Conservation (phyloP, 2,113 vertebrate genomes). For the Esox niger region DNA sequence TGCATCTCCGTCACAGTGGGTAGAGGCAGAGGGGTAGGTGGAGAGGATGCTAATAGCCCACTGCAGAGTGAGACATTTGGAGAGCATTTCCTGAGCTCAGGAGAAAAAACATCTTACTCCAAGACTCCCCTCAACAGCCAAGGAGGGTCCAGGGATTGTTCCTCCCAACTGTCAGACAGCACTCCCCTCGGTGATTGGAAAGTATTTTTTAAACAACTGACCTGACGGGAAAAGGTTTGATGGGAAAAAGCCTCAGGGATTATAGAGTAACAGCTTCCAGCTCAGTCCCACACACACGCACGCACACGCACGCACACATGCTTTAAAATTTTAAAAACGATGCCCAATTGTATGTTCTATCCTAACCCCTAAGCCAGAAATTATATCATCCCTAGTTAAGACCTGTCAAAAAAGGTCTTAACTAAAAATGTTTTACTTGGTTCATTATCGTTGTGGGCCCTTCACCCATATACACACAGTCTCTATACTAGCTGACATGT, state of each 20-base stretch:
- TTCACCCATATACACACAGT: no score
- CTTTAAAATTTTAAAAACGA: no score
- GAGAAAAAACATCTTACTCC: constrained; percentile 27
- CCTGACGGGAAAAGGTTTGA: constrained; percentile 10
- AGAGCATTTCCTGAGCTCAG: constrained; percentile 34
- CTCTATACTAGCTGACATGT: no score
- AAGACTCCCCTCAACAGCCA: neutral
- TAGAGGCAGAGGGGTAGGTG: constrained; percentile 1
- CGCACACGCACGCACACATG: neutral
- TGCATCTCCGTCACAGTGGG: constrained; percentile 47
- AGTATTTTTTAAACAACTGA: constrained; percentile 14
- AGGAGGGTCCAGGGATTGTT: neutral
- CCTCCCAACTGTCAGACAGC: constrained; percentile 8
- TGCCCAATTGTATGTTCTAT: no score
- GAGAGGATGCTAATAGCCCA: constrained; percentile 14
- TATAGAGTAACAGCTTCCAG: constrained; percentile 27
- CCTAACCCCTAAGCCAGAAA: no score
- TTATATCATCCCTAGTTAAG: no score
- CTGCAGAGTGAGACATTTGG: constrained; percentile 21
- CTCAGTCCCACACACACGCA: constrained; percentile 31
- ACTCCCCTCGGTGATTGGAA: constrained; percentile 2
- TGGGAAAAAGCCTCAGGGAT: constrained; percentile 30
- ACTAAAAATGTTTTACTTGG: no score
- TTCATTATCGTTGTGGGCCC: no score
- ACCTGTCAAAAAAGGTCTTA: no score